Conservation (phyloP, 2,797 vertebrate species). For the Cyprinella venusta region DNA sequence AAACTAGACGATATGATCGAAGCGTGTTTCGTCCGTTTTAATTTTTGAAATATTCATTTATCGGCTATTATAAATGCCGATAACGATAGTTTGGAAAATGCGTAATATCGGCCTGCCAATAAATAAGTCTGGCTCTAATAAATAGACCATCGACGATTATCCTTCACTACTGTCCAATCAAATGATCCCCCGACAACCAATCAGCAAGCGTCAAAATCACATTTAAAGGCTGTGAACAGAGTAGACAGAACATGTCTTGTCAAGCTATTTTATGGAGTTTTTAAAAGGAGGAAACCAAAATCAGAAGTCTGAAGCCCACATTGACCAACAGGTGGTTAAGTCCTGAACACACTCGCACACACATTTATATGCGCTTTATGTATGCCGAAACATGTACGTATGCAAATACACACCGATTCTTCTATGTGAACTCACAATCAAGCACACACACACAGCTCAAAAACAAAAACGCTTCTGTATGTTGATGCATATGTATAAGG, state of each 20-base stretch:
- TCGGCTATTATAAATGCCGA: no score
- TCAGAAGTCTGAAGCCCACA: slow-evolving; percentile 43
- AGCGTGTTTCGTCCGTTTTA: no score
- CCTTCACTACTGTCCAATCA: neutral
- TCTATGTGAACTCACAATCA: slow-evolving; percentile 8
- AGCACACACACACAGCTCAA: neutral
- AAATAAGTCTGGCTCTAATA: no score
- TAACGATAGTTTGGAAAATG: no score
- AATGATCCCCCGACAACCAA: neutral
- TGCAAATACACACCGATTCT: slow-evolving; percentile 31
- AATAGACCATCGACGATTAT: neutral
- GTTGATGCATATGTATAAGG: slow-evolving; percentile 47
- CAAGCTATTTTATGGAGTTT: neutral
- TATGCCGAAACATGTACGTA: slow-evolving; percentile 30
- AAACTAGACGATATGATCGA: no score
- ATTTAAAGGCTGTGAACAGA: neutral
- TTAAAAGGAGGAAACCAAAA: slow-evolving; percentile 16
- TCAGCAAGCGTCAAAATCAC: neutral
- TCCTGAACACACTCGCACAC: slow-evolving; percentile 8
- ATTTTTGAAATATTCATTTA: no score
- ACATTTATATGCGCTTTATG: slow-evolving; percentile 7
- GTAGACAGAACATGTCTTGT: neutral
- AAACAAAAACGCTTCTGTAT: slow-evolving; percentile 41
- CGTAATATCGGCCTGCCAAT: no score
- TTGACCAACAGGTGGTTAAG: slow-evolving; percentile 46